Base-by-base conservation (phyloP, 2,888 invertebrate species). In the Pterostichus niger region DNA sequence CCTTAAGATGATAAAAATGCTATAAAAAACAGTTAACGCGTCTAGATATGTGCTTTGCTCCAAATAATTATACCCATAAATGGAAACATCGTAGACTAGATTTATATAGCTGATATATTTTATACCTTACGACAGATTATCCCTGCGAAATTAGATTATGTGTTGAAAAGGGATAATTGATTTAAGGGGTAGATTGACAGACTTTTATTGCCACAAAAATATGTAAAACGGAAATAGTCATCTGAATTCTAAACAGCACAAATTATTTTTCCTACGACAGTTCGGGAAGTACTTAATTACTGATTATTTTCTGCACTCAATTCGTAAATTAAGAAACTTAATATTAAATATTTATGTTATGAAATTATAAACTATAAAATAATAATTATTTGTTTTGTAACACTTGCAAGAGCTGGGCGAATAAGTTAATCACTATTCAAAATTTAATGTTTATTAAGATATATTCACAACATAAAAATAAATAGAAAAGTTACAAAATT, bases 21-120 rank as follows among this genome's bases (percentile, higher is more conserved):
- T 15, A 71, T 71, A 71, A 64, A n/a, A 59, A 64, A 71, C 68
- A 44, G 40, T 71, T 71, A 71, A 71, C 46, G 68, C 17, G 40
- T 44, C 17, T 17, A 71, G 68, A 71, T 71, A 71, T 71, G 44
- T 71, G 17, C 68, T 44, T 40, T 10, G 40, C 68, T 15, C 44
- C 10, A 17, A 71, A 71, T 71, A 44, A 71, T 71, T 71, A 13
- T 17, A 35, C 17, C 68, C 68, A 71, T 71, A 44, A 71, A 71
- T 71, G 68, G 68, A 44, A 15, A 71, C 44, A 44, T 71, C 46
- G 9, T 15, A 71, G 68, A 71, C 4, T 15, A 71, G 68, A 71
- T 71, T 44, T 71, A 44, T 71, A 40, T 40, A 15, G 7, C 40
- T 40, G 68, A 71, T 71, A 71, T 13, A 40, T 44, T 71, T 71